Conservation (phyloP, 2,797 vertebrate genomes). For the Buphagus erythrorhynchus region DNA sequence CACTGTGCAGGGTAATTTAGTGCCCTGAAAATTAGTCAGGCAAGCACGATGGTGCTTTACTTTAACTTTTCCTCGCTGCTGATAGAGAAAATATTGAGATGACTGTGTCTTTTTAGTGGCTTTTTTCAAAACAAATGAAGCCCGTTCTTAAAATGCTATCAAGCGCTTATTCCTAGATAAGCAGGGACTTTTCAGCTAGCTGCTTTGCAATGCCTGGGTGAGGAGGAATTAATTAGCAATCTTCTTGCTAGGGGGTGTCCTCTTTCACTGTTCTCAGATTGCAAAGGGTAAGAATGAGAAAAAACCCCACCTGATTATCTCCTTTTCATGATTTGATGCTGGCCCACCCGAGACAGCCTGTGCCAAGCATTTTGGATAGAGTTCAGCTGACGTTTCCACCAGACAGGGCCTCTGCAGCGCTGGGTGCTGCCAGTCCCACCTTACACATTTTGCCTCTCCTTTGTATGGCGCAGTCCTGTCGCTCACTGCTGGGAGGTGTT, state of each 20-base stretch:
- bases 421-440: neutral
- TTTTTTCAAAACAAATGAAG: neutral
- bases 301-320: neutral
- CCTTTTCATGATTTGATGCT: neutral
- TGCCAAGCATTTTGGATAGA: neutral
- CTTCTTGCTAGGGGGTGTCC: constrained; percentile 23
- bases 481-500: neutral
- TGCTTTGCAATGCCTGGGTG: neutral
- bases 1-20: fast-evolving
- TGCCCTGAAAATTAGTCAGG: neutral
- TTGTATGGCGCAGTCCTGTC: fast-evolving
- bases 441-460: fast-evolving
- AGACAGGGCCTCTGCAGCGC: neutral
- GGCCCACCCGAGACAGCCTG: neutral
- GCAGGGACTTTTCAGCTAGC: neutral
- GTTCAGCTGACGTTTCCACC: neutral
- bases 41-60: neutral
- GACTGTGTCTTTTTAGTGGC: neutral
- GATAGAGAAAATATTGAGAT: neutral
- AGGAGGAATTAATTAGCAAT: constrained; percentile 47
- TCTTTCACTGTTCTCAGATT: constrained; percentile 65
- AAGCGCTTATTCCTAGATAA: neutral
- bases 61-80: neutral
- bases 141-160: neutral
- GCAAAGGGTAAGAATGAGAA: neutral